Base-by-base conservation (phyloP, 37 sponge, comb jelly and placozoan species). In the Hexactinellida sp. region DNA sequence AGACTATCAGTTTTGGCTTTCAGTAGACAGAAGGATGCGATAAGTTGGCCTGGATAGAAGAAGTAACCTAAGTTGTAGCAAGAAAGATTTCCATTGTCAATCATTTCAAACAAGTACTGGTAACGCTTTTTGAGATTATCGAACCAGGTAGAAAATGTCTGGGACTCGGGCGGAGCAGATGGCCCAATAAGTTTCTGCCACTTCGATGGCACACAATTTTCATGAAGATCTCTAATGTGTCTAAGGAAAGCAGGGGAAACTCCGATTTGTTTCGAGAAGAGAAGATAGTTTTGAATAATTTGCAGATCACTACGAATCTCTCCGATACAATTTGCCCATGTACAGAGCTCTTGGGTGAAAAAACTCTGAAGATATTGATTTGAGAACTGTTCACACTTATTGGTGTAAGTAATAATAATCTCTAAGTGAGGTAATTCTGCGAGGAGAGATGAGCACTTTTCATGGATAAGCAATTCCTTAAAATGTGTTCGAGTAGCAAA, bases 31-130 rank as follows among this genome's bases (percentile, higher is more conserved):
- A 63, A 63, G 5, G 76, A 23, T 32, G 76, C 76, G 34, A 63
- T 7, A 7, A 63, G 76, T n/a, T 21, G 13, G 1, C 76, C 76
- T 25, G 76, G 76, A 63, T 63, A 63, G 76, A 63, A 63, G 13
- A 63, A 10, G 34, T 63, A 63, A 25, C 76, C 76, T 63, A 63
- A 63, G 13, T 63, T 63, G 76, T 63, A 63, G 34, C 76, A 25
- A 63, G 76, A 63, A 63, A n/a, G 76, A 63, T 63, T 63, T 63
- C 76, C 76, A 63, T 28, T 63, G 3, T 63, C 76, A 21, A 63
- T 63, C 34, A 63, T 5, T 1, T 63, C 76, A 63, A 25, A n/a
- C 21, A 63, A n/a, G 30, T 63, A 63, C 5, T 25, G 21, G 34
- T 63, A 63, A 25, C 76, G 76, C 34, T 63, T 63, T 3, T 5